Evolutionary conservation across 2,113 vertebrate species (phyloP).

Genomic region (Podiceps cristatus): DNA sequence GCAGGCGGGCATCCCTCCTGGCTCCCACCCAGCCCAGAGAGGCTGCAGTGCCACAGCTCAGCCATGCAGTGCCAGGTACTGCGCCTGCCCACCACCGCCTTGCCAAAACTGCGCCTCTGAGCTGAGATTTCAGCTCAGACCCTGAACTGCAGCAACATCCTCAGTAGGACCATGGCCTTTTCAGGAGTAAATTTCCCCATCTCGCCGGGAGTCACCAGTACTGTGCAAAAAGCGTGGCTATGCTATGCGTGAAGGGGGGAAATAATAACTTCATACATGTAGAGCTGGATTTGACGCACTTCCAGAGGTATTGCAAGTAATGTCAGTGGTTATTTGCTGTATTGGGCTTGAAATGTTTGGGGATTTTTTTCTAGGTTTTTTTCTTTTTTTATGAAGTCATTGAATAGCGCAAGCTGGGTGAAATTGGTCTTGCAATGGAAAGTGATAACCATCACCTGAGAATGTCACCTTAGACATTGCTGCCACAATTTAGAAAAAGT

Average conservation of each 20-base stretch:
- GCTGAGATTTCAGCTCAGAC: background rate
- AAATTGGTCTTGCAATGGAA: background rate
- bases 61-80: background rate
- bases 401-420: background rate
- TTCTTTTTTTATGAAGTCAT: background rate
- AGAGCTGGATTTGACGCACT: background rate
- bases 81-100: background rate
- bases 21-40: no score
- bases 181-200: background rate
- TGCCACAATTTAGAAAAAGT: background rate
- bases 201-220: rapidly evolving
- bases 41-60: background rate
- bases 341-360: background rate
- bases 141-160: background rate
- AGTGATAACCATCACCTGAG: background rate
- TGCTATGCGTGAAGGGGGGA: rapidly evolving
- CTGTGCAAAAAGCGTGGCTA: background rate
- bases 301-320: background rate
- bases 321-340: background rate
- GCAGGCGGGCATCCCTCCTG: rapidly evolving
- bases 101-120: background rate
- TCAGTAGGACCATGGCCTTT: background rate
- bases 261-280: background rate
- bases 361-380: no score
- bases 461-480: background rate